phyloP scores from a whole-genome alignment of 2,888 invertebrate species.

The Drosophila vallismaia region DNA sequence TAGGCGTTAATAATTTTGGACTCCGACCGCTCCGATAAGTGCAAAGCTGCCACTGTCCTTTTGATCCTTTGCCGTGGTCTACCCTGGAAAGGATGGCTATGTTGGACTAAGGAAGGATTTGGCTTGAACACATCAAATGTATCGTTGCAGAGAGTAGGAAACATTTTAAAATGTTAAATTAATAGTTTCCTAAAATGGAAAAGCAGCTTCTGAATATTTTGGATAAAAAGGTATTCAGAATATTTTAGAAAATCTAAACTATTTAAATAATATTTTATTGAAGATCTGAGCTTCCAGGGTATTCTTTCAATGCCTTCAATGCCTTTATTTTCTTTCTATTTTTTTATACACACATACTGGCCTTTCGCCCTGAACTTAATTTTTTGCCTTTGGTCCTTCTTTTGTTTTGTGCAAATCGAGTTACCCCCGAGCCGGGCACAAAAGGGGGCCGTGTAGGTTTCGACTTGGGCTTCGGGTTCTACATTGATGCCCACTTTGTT shows the following conservation, averaged over 20 bases:
- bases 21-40: conserved; percentile 68
- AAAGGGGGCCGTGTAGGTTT: conserved; percentile 17
- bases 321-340: neutral
- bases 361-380: neutral
- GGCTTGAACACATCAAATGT: no score
- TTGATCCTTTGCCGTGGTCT: conserved; percentile 57
- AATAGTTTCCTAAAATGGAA: no score
- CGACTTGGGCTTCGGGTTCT: conserved; percentile 52
- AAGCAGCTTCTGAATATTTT: no score
- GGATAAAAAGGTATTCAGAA: no score
- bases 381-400: conserved; percentile 24
- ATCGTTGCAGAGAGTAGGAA: no score
- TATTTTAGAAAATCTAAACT: no score
- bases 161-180: no score
- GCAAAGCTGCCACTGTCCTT: conserved; percentile 57
- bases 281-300: neutral
- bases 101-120: no score
- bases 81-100: conserved; percentile 16
- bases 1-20: conserved; percentile 77
- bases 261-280: no score
- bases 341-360: conserved; percentile 5
- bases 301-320: neutral
- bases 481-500: conserved; percentile 80
- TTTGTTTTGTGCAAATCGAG: conserved; percentile 69
- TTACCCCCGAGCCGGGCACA: conserved; percentile 33